phyloP scores from a whole-genome alignment of 2,888 invertebrate genomes.

The Phengaris arion region DNA sequence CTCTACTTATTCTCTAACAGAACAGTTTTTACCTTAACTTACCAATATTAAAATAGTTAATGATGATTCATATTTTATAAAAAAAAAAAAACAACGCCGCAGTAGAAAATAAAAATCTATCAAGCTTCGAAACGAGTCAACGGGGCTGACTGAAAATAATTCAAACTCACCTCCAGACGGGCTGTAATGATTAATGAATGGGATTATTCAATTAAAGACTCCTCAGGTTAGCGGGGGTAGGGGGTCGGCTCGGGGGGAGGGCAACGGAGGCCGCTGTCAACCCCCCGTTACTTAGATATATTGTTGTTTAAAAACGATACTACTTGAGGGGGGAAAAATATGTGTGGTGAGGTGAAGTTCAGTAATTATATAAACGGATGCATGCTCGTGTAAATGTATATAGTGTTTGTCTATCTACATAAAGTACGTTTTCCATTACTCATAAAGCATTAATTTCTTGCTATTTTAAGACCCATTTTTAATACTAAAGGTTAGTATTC shows the following conservation, averaged over 20 bases:
- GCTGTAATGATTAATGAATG: constrained; percentile 75
- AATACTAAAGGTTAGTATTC: no score
- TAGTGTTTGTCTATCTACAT: no score
- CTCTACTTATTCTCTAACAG: no score
- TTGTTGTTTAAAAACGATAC: constrained; percentile 28
- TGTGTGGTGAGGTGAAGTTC: not conserved
- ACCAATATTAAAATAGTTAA: constrained; percentile 6
- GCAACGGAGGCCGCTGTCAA: constrained; percentile 21
- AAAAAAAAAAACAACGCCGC: constrained; percentile 30
- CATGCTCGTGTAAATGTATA: no score
- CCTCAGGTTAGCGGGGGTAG: constrained; percentile 63
- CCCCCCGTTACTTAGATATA: constrained; percentile 24
- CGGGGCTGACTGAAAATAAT: constrained; percentile 64
- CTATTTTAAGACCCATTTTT: no score
- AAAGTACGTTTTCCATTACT: no score
- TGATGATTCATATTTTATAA: constrained; percentile 23
- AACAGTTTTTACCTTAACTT: not conserved
- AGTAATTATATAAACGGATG: not conserved
- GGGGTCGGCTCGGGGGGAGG: constrained; percentile 33
- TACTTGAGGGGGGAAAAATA: constrained; percentile 9
- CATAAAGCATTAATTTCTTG: no score
- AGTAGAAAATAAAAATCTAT: constrained; percentile 36
- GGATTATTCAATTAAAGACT: constrained; percentile 79
- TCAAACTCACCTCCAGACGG: constrained; percentile 72
- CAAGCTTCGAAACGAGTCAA: constrained; percentile 41